Conservation (phyloP, 1,140 invertebrate species). For the Antheraea pernyi region DNA sequence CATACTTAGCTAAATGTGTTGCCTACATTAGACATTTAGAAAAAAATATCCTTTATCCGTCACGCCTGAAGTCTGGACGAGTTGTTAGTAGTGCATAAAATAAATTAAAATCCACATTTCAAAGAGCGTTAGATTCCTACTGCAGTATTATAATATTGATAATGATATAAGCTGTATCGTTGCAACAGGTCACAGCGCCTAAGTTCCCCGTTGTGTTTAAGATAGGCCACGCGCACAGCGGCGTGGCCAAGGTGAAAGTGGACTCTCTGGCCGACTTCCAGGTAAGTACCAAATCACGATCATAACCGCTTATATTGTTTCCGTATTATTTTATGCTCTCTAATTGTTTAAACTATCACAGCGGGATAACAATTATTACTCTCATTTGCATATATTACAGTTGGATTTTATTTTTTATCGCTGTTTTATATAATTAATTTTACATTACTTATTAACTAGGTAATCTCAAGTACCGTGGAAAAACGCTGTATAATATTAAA, state of each 20-base stretch:
- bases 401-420: too few relatives aligned
- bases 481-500: too few relatives aligned
- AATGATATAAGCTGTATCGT: conserved; percentile 28
- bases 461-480: too few relatives aligned
- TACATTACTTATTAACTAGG: too few relatives aligned
- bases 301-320: conserved; percentile 5
- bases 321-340: neutral
- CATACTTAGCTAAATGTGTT: too few relatives aligned
- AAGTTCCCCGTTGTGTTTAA: conserved; percentile 96
- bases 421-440: too few relatives aligned
- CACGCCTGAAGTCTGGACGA: too few relatives aligned
- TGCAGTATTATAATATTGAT: conserved; percentile 12
- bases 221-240: conserved; percentile 97
- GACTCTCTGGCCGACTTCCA: conserved; percentile 90
- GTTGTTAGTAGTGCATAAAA: too few relatives aligned
- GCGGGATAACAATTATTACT: neutral
- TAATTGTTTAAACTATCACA: neutral
- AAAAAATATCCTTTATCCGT: too few relatives aligned
- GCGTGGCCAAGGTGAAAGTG: conserved; percentile 95
- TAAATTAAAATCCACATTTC: neutral
- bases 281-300: conserved; percentile 80
- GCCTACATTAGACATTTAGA: too few relatives aligned
- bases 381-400: neutral
- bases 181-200: conserved; percentile 84
- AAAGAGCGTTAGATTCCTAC: neutral